Evolutionary conservation across 2,113 vertebrate species (phyloP), one percentile per base, ranked within the genome.

Genomic region (Apaloderma vittatum): DNA sequence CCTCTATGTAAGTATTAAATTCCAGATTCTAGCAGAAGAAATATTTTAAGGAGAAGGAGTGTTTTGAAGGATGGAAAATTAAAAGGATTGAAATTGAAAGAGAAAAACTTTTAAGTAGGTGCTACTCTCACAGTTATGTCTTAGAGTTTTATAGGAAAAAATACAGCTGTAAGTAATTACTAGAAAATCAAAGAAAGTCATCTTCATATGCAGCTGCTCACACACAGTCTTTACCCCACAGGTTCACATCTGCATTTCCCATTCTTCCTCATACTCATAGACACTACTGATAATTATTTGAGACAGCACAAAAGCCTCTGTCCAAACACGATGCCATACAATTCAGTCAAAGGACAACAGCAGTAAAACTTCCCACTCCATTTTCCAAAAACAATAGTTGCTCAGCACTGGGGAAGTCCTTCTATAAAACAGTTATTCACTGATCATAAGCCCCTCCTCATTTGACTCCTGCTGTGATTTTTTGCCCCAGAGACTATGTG

Each of bases 311-410:
- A 67, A 9, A 87, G 13, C 7, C 17, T 71, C 52, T 75, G 14
- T 77, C 48, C 66, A 89, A 87, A 90, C 37, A 51, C 15, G 4
- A 32, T 59, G 34, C 52, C 26, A 14, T 14, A 49, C 0, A 1
- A 82, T 54, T n/a, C 36, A 65, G 34, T 67, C 45, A 78, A 75
- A 86, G 0, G 6, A 63, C 19, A 90, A 55, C 23, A 63, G 45
- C 12, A 83, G 19, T 26, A 86, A 88, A 92, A 83, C 26, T 70
- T 83, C 26, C 24, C 36, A 34, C 58, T 88, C 88, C 8, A n/a
- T 92, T 93, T 95, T 93, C 36, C 46, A 80, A 92, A 84, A 7
- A 18, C 51, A 74, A 5, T 92, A 67, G 75, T 94, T 94, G 5
- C 66, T 92, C 66, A 79, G 40, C 40, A 54, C n/a, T 36, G n/a